Base-by-base conservation (phyloP, 2,797 vertebrate species). In the Mormyrops attenuatus region DNA sequence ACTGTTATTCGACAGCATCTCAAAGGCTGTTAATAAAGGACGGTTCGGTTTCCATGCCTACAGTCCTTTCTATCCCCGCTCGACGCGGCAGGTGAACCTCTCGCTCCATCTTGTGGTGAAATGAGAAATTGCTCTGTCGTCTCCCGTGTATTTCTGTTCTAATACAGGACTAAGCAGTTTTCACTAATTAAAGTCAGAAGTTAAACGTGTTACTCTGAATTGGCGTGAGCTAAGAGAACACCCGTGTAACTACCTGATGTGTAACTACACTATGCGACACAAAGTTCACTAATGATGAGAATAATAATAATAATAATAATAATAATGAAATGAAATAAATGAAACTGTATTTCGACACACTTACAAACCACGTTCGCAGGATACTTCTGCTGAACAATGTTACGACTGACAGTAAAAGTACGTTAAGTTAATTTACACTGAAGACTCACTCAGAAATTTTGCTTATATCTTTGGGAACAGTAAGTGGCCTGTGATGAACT, bases 41-140 rank as follows among this genome's bases (percentile, higher is more conserved):
- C 88, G 88, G 60, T 88, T 87, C 85, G 60, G 91, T 92, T 92
- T 89, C 86, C 92, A 93, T 92, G 90, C 92, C 87, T 92, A 92
- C 92, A 77, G 89, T 41, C 38, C 30, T 52, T 47, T 87, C 41
- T 85, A 82, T 34, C 88, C 50, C 49, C 80, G 88, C 89, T 38
- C 1, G 26, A 34, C 17, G 89, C 63, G 77, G 50, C 89, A 38
- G 86, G 85, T 53, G 41, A 34, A 49, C 41, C 60, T 13, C 73
- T 89, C 38, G 26, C 89, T 38, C 90, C 90, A 55, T 63, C 87
- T 34, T 84, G 52, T 80, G 88, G n/a, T 34, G 50, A 77, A 66
- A 13, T n/a, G 6, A 2, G 77, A 53, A 57, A 84, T 52, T 49
- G 38, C 26, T 41, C 26, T 50, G 17, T 47, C 80, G n/a, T 49